A percentile compares a stretch with the other conserved stretches of the same genome.
Evolutionary conservation across 2,113 vertebrate genomes (phyloP).

Genomic region (Copsychus sechellarum): DNA sequence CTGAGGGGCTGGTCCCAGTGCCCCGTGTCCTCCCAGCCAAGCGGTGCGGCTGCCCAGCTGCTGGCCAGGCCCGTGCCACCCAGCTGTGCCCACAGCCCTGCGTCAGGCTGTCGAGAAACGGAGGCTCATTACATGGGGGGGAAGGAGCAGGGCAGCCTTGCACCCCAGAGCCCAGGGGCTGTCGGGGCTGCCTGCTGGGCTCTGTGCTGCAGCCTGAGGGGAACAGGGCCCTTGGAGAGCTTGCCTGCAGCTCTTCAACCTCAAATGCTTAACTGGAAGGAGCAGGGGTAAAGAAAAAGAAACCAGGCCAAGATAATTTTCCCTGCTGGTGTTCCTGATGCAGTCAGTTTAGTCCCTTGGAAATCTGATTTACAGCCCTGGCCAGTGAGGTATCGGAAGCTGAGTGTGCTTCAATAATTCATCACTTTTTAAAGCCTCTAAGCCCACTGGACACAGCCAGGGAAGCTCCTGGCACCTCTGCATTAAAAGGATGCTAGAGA

Average conservation of each 20-base stretch:
- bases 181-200: not conserved
- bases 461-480: not conserved
- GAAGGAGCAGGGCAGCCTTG: not conserved
- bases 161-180: not conserved
- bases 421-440: not conserved
- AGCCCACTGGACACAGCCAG: not conserved
- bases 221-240: not conserved
- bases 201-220: not conserved
- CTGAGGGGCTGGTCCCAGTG: slow-evolving; percentile 51
- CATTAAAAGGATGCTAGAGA: not conserved
- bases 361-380: not conserved
- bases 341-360: not conserved
- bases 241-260: not conserved
- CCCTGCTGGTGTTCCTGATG: not conserved
- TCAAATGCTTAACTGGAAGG: not conserved
- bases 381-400: not conserved
- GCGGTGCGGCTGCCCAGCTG: slow-evolving; percentile 37
- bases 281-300: slow-evolving; percentile 10
- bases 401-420: not conserved
- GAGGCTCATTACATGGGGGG: slow-evolving; percentile 35
- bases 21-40: slow-evolving; percentile 30
- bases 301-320: not conserved
- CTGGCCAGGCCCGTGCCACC: slow-evolving; percentile 24
- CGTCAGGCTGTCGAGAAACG: slow-evolving; percentile 44
- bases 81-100: slow-evolving; percentile 49